Percentiles rank a stretch among this genome's conserved stretches.
phyloP scores from a whole-genome alignment of 2,113 vertebrate genomes.

The Cynoglossus semilaevis region DNA sequence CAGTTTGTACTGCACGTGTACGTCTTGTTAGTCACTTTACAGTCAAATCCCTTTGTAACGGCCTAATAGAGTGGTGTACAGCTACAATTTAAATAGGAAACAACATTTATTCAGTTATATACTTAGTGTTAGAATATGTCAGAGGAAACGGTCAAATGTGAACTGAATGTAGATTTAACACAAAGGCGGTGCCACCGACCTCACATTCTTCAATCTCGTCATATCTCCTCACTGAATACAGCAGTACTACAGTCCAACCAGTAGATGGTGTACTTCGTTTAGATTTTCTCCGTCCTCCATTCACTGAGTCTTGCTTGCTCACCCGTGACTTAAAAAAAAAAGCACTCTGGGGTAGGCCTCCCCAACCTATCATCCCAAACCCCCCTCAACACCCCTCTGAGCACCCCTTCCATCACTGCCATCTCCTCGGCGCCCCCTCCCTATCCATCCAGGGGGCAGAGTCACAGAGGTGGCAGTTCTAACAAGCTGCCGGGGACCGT shows the following conservation, averaged over 20 bases:
- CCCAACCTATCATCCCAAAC: constrained; percentile 61
- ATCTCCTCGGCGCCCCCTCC: constrained; percentile 28
- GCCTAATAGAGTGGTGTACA: background rate
- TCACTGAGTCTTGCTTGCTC: constrained; percentile 65
- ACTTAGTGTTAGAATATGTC: constrained; percentile 9
- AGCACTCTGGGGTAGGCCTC: constrained; percentile 69
- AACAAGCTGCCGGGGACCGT: constrained; percentile 79
- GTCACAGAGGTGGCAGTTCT: constrained; percentile 81
- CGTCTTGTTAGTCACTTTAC: constrained; percentile 24
- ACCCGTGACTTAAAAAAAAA: constrained; percentile 69
- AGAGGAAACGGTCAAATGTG: constrained; percentile 7
- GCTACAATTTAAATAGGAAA: no score
- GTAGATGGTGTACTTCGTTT: constrained; percentile 77
- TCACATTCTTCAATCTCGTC: constrained; percentile 2
- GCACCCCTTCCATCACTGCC: constrained; percentile 64
- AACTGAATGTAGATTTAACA: constrained; percentile 12
- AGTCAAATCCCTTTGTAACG: background rate
- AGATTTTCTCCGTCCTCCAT: constrained; percentile 52
- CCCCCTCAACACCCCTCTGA: constrained; percentile 55
- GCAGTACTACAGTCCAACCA: constrained; percentile 58
- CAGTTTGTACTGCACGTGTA: constrained; percentile 37
- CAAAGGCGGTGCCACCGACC: constrained; percentile 24
- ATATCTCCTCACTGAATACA: constrained; percentile 9
- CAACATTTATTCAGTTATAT: constrained; percentile 12
- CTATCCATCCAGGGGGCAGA: constrained; percentile 76